Evolutionary conservation across 2,797 vertebrate genomes (phyloP), one percentile per base, ranked within the genome.

Genomic region (Carapus acus): DNA sequence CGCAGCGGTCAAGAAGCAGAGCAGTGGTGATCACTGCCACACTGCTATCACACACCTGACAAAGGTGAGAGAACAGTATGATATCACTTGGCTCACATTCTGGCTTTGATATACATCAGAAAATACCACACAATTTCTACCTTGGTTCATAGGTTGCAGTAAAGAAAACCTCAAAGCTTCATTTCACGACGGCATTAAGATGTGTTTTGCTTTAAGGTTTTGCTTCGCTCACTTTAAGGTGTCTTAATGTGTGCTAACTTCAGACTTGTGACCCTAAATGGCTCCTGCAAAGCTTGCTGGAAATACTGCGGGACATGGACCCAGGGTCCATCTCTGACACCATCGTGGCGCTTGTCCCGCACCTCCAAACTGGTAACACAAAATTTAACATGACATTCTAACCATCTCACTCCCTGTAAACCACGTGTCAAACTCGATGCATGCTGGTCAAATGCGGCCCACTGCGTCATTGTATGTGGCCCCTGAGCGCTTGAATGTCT

Each of bases 281-380:
- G 15, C 74, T 94, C 54, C 74, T 94, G 62, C 64, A 90, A 44
- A 82, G 85, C 77, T 84, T 94, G 60, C 85, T 94, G 36, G 83
- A 88, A 64, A 77, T 92, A 62, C 84, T 91, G 58, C 90, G 95
- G 56, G 86, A 93, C 54, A 74, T 83, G 1, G 84, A 91, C 64
- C 84, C 86, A 43, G 88, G 85, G 19, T 81, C 76, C 36, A 91
- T 91, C 47, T 89, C 90, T 50, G 86, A 88, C 45, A 88, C 85
- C 65, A 70, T 94, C 65, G 74, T 88, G 62, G 62, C 84, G 43
- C 36, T 94, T 13, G 83, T 92, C 72, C 90, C 87, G 9, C 91
- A 91, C 54, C 81, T 97, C 64, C 91, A 92, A 74, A 87, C 85
- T 89, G 94, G 94, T 97, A 86, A 84, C 13, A 22, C 7, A 36